A percentile compares a stretch with the other conserved stretches of the same genome.
Evolutionary conservation across 2,797 vertebrate genomes (phyloP).

Genomic region (Streptopelia turtur): DNA sequence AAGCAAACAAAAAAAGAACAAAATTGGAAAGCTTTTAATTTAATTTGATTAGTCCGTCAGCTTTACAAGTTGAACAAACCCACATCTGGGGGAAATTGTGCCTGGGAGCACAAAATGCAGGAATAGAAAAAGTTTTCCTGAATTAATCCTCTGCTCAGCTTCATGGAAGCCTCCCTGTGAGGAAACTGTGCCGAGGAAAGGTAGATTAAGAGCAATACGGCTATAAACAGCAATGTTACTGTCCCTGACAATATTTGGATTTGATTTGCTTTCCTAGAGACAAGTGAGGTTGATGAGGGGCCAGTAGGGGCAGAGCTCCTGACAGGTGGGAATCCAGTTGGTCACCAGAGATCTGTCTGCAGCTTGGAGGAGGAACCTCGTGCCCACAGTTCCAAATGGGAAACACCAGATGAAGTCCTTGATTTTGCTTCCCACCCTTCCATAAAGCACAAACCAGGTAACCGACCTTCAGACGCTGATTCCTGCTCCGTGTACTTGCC

Average conservation of each 20-base stretch:
- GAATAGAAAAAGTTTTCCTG: background rate
- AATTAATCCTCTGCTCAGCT: background rate
- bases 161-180: background rate
- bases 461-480: background rate
- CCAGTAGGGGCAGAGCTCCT: background rate
- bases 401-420: background rate
- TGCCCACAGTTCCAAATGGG: background rate
- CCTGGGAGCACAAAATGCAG: background rate
- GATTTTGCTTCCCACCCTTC: background rate
- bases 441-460: background rate
- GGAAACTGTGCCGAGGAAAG: background rate
- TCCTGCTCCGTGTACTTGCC: background rate
- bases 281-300: background rate
- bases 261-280: background rate
- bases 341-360: background rate
- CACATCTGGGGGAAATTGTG: slow-evolving; percentile 27
- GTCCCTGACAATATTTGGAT: background rate
- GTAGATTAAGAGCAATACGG: background rate
- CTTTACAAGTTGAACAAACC: slow-evolving; percentile 1
- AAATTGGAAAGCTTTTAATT: slow-evolving; percentile 6
- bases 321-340: background rate
- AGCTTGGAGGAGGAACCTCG: background rate
- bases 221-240: background rate
- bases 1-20: background rate
- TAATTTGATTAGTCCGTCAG: background rate